These are phyloP conservation scores for Sebastiscus albofasciatus DNA, from an alignment of 2,797 vertebrate species.

Conservation along the genomic window DNA sequence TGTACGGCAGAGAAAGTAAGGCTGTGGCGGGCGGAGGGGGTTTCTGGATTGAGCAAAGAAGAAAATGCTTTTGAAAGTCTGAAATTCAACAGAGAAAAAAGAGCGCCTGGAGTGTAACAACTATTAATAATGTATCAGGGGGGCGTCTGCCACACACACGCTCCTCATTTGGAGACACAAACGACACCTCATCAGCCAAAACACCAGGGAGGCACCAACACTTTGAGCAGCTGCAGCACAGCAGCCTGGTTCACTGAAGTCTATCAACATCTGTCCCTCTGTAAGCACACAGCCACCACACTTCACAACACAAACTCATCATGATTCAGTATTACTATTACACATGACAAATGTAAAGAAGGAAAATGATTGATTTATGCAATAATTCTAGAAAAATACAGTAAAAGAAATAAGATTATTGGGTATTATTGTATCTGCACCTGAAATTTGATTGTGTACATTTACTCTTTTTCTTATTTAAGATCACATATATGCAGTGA, in stretches of 20 bases:
- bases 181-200: constrained; percentile 59
- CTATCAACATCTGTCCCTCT: constrained; percentile 23
- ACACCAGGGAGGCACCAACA: constrained; percentile 52
- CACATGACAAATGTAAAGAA: not conserved
- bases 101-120: constrained; percentile 54
- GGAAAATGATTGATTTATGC: not conserved
- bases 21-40: not conserved
- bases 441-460: not conserved
- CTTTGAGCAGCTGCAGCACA: constrained; percentile 54
- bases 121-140: constrained; percentile 79
- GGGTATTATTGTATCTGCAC: not conserved
- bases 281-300: not conserved
- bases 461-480: not conserved
- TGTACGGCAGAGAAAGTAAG: not conserved
- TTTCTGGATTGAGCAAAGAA: not conserved
- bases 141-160: constrained; percentile 44
- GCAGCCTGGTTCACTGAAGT: constrained; percentile 14
- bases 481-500: not conserved
- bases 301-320: not conserved
- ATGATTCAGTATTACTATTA: not conserved
- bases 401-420: not conserved
- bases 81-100: constrained; percentile 32
- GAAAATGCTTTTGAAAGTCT: constrained; percentile 19
- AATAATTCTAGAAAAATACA: not conserved
- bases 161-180: constrained; percentile 56